A percentile compares a stretch with the other conserved stretches of the same genome.
phyloP scores from a whole-genome alignment of 2,797 vertebrate species.

The Spheniscus humboldti region DNA sequence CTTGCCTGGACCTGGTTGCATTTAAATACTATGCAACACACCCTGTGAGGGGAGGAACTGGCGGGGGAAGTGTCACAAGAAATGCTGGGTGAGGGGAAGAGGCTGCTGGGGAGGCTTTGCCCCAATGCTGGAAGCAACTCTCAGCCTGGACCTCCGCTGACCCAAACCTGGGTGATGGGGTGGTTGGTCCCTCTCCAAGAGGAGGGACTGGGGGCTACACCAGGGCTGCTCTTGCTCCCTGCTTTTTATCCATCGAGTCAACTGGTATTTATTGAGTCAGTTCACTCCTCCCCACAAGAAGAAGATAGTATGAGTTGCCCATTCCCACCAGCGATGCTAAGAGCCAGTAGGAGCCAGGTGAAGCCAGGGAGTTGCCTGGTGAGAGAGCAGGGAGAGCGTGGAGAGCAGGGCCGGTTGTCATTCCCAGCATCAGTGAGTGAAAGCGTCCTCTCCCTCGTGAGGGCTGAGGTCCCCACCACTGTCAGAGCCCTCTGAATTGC shows the following conservation, averaged over 20 bases:
- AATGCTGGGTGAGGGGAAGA: background rate
- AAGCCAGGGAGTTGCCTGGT: background rate
- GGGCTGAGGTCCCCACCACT: background rate
- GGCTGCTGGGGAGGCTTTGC: background rate
- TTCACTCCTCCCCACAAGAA: background rate
- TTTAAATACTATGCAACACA: conserved; percentile 21
- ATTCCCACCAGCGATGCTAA: background rate
- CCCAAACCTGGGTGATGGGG: background rate
- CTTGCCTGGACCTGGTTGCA: background rate
- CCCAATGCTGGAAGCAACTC: accelerated
- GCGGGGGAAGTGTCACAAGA: background rate
- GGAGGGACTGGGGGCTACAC: background rate
- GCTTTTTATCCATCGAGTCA: background rate
- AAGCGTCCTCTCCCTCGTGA: background rate
- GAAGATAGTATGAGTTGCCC: background rate
- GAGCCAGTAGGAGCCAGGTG: background rate
- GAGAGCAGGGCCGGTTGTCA: accelerated
- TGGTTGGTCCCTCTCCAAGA: background rate
- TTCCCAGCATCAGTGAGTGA: background rate
- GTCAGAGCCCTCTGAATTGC: background rate
- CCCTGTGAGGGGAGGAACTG: background rate
- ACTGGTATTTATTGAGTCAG: background rate
- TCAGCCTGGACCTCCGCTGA: accelerated
- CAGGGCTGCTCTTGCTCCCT: background rate
- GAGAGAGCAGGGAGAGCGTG: background rate